phyloP scores from a whole-genome alignment of 1,140 invertebrate species.

The Augochlora pura region DNA sequence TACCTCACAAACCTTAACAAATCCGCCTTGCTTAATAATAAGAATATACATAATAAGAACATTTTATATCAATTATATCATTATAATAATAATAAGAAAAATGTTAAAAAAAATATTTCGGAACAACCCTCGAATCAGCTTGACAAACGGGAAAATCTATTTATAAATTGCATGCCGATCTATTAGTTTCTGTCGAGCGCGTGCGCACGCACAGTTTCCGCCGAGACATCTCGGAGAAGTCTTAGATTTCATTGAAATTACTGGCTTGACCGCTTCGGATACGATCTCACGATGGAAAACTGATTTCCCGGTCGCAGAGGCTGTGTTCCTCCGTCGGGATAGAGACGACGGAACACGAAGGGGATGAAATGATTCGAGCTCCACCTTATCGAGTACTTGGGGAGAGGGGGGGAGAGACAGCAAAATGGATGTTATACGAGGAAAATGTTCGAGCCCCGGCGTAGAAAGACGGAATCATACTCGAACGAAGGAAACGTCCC shows the following conservation, averaged over 20 bases:
- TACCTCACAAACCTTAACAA: no score
- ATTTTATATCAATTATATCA: no score
- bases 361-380: neutral
- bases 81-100: no score
- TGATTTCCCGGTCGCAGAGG: neutral
- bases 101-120: no score
- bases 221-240: neutral
- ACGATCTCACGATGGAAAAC: neutral
- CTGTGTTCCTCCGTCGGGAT: neutral
- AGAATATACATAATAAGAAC: no score
- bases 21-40: no score
- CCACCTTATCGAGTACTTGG: neutral
- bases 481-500: neutral
- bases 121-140: no score
- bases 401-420: no score
- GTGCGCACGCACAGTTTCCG: neutral
- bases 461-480: neutral
- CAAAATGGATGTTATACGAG: conserved; percentile 1
- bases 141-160: no score
- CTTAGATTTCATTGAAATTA: conserved; percentile 12
- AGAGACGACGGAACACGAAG: neutral
- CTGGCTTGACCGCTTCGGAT: neutral
- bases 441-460: neutral
- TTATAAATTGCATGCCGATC: neutral
- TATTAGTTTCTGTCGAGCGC: neutral